Evolutionary conservation across 2,797 vertebrate species (phyloP).

Genomic region (Chromobotia macracanthus): DNA sequence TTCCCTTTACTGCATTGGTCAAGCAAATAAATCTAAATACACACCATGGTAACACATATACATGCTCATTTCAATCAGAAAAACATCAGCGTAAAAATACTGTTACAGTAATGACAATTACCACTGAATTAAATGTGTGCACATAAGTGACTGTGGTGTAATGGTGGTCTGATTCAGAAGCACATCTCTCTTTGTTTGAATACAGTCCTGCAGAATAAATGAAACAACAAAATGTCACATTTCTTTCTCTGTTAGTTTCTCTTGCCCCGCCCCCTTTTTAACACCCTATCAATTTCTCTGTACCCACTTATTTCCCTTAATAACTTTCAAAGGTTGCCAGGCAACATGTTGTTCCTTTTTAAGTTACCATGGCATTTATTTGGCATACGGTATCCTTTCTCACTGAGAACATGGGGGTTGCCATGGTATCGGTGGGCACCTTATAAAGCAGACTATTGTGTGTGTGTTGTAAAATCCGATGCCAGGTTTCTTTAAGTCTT

Average conservation of each 20-base stretch:
- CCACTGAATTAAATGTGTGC: too few relatives aligned
- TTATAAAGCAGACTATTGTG: constrained; percentile 79
- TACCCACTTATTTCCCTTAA: constrained; percentile 80
- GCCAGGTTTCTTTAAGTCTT: constrained; percentile 72
- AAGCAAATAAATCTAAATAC: constrained; percentile 9
- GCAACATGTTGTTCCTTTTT: constrained; percentile 75
- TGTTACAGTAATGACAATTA: neutral
- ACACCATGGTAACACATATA: too few relatives aligned
- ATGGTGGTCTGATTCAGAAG: constrained; percentile 57
- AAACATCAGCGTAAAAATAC: too few relatives aligned
- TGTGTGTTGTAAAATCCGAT: constrained; percentile 63
- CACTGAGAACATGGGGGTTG: constrained; percentile 79
- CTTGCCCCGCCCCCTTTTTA: constrained; percentile 45
- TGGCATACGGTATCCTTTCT: constrained; percentile 77
- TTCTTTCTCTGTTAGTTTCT: constrained; percentile 44
- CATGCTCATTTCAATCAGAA: too few relatives aligned
- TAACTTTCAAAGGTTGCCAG: constrained; percentile 84
- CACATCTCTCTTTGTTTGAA: constrained; percentile 70
- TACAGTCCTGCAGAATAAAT: constrained; percentile 71
- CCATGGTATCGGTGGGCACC: constrained; percentile 79
- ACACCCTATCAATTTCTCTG: constrained; percentile 68
- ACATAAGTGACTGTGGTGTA: neutral
- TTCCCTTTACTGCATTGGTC: neutral
- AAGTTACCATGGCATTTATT: constrained; percentile 84
- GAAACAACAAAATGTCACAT: constrained; percentile 58